Conservation (phyloP, 2,888 invertebrate species). For the Antheraea assamensis region DNA sequence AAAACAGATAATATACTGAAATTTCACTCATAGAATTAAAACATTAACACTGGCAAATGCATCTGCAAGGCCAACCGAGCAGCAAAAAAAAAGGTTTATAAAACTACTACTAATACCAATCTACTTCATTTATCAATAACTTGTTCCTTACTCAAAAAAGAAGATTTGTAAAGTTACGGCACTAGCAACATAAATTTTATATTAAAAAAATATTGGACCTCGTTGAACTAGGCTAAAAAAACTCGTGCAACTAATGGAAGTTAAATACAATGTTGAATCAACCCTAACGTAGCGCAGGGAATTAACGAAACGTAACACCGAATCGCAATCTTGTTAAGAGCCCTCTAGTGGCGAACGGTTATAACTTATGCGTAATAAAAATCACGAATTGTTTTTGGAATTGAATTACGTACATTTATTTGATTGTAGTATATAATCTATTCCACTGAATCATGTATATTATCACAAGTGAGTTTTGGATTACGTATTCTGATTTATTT, state of each 20-base stretch:
- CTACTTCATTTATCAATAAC: neutral
- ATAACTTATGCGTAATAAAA: constrained; percentile 5
- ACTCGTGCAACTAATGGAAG: neutral
- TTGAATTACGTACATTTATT: constrained; percentile 6
- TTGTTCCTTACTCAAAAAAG: neutral
- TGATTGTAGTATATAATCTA: neutral
- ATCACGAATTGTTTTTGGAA: neutral
- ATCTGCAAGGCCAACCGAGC: neutral
- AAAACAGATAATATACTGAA: too few relatives aligned
- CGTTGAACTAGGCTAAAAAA: neutral
- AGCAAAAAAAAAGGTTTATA: neutral
- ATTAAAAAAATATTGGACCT: neutral
- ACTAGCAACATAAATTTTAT: neutral
- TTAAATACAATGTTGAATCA: neutral
- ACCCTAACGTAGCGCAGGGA: neutral
- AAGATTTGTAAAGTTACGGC: neutral
- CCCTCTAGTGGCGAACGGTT: constrained; percentile 1
- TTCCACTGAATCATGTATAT: neutral
- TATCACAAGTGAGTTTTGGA: neutral
- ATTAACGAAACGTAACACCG: constrained; percentile 9
- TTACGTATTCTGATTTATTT: neutral
- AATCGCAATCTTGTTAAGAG: constrained; percentile 8
- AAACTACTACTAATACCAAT: neutral
- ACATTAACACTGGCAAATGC: neutral
- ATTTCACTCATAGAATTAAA: too few relatives aligned